These are phyloP conservation scores for Lepus timidus DNA, from an alignment of 2,113 vertebrate species.

Conservation along the genomic window DNA sequence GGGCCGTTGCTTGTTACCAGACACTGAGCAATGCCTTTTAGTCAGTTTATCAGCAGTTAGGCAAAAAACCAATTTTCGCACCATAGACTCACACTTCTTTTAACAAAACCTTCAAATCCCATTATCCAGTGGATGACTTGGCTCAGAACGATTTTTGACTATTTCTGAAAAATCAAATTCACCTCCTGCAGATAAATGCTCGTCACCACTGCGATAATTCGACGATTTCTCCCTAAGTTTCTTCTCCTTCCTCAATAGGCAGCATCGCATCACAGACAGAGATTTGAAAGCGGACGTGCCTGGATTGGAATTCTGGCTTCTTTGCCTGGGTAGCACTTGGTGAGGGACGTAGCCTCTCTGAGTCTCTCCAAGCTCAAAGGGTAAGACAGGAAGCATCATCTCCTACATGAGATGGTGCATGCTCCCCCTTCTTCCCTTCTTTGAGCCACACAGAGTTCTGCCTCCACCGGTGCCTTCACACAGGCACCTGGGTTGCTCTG, in stretches of 20 bases:
- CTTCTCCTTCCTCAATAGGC: not conserved
- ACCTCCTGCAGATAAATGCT: slow-evolving; percentile 56
- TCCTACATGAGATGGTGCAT: not conserved
- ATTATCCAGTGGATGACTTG: slow-evolving; percentile 53
- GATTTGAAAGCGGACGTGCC: not conserved
- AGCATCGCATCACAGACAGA: not conserved
- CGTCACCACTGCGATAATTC: slow-evolving; percentile 53
- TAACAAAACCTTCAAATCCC: slow-evolving; percentile 1
- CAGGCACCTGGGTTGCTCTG: not conserved
- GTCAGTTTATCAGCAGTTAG: not conserved
- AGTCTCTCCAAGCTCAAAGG: not conserved
- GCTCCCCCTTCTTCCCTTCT: not conserved
- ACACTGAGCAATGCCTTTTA: not conserved
- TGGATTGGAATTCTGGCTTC: not conserved
- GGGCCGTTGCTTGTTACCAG: not conserved
- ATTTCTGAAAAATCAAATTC: slow-evolving; percentile 66
- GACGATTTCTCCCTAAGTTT: not conserved
- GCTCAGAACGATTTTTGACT: slow-evolving; percentile 48
- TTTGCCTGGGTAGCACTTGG: not conserved
- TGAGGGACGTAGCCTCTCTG: not conserved
- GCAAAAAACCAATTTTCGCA: not conserved
- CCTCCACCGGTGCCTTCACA: fast-evolving
- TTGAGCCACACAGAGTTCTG: not conserved
- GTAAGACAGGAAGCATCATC: not conserved
- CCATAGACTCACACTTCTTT: not conserved